These are phyloP conservation scores for Pseudochirops corinnae DNA, from an alignment of 2,797 vertebrate species.

Conservation along the genomic window DNA sequence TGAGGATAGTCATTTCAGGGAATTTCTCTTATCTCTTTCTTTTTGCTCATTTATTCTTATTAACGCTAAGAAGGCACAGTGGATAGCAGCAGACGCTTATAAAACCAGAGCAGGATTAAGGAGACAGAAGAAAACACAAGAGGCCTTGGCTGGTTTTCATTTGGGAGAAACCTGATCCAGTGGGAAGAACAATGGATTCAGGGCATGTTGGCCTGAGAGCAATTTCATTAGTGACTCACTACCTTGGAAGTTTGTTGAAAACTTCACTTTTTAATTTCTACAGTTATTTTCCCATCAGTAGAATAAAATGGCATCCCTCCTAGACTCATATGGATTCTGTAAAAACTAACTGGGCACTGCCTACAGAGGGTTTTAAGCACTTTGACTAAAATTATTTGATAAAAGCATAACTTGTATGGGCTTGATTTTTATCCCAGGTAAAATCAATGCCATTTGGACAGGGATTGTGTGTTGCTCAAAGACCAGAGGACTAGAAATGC, in stretches of 20 bases:
- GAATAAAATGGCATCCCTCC: slow-evolving; percentile 6
- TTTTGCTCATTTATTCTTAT: background rate
- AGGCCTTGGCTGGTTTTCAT: background rate
- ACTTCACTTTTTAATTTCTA: background rate
- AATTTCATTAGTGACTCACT: background rate
- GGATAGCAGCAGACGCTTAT: background rate
- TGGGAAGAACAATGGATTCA: background rate
- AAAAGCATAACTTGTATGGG: background rate
- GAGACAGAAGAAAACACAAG: background rate
- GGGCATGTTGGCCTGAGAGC: background rate
- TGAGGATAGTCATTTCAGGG: background rate
- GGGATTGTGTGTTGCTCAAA: background rate
- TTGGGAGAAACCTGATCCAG: background rate
- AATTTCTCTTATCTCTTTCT: background rate
- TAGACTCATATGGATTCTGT: background rate
- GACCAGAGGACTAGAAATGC: background rate
- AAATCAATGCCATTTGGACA: background rate
- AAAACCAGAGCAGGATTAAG: background rate
- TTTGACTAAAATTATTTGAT: slow-evolving; percentile 30
- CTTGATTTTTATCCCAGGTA: slow-evolving; percentile 27
- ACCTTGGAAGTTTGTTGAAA: background rate
- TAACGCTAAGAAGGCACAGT: background rate
- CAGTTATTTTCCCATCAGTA: slow-evolving; percentile 1
- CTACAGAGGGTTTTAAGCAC: slow-evolving; percentile 5
- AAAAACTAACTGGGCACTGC: background rate